Evolutionary conservation across 2,797 vertebrate genomes (phyloP).

Genomic region (Periophthalmus magnuspinnatus): DNA sequence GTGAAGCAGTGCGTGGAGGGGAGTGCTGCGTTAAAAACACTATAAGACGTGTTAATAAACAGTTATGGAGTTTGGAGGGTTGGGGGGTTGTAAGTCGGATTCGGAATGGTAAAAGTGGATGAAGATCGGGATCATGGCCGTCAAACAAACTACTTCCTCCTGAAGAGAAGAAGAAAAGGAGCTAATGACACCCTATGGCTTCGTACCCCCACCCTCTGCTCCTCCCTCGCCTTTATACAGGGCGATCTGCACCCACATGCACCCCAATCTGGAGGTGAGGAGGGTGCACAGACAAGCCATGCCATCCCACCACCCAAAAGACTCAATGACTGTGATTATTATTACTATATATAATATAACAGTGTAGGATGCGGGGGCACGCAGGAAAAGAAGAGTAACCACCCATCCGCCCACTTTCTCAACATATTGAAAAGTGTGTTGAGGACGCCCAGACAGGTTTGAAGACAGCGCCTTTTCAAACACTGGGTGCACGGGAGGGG

Average conservation of each 20-base stretch:
- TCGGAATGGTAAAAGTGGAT: conserved; percentile 24
- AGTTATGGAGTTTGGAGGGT: conserved; percentile 63
- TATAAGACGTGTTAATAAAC: conserved; percentile 77
- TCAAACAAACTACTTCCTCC: conserved; percentile 74
- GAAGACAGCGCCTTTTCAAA: conserved; percentile 77
- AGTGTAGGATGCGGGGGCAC: conserved; percentile 61
- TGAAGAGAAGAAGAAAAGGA: conserved; percentile 72
- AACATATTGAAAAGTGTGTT: conserved; percentile 63
- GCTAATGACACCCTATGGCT: conserved; percentile 80
- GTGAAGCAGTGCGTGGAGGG: conserved; percentile 65
- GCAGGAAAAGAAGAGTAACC: conserved; percentile 52
- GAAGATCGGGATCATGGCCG: conserved; percentile 68
- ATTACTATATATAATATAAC: conserved; percentile 82
- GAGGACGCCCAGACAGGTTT: conserved; percentile 70
- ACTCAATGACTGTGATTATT: conserved; percentile 79
- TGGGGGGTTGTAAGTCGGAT: conserved; percentile 13
- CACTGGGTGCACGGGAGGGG: conserved; percentile 65
- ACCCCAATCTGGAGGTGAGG: conserved; percentile 63
- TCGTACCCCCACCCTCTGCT: conserved; percentile 64
- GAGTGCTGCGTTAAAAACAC: conserved; percentile 59
- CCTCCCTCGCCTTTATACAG: conserved; percentile 77
- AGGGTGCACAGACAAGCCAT: conserved; percentile 67
- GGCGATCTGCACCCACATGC: conserved; percentile 65
- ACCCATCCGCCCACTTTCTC: conserved; percentile 71
- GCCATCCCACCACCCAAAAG: conserved; percentile 66